Conservation (phyloP, 2,797 vertebrate species). For the Fistularia commersonii region DNA sequence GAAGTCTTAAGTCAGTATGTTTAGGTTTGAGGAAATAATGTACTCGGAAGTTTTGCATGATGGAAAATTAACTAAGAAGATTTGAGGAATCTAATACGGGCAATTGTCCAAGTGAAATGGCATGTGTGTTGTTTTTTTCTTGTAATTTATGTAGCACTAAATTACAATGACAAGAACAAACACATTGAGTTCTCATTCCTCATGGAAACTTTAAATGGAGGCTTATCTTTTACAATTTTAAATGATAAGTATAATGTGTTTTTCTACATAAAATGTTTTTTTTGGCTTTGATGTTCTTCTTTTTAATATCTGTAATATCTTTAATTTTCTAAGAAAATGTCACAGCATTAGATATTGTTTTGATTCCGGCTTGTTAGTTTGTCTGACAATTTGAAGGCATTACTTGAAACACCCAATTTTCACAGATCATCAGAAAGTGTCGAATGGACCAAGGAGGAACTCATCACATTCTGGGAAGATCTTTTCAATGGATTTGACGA, state of each 20-base stretch:
- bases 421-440: too few relatives aligned
- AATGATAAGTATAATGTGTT: constrained; percentile 14
- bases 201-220: neutral
- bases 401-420: too few relatives aligned
- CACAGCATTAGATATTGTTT: too few relatives aligned
- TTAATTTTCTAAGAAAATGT: too few relatives aligned
- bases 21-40: constrained; percentile 9
- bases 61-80: constrained; percentile 17
- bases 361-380: too few relatives aligned
- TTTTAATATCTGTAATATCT: neutral
- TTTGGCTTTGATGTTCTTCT: constrained; percentile 8
- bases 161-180: constrained; percentile 48
- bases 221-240: constrained; percentile 35
- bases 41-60: neutral
- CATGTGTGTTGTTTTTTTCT: neutral
- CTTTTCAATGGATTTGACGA: too few relatives aligned
- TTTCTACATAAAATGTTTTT: neutral
- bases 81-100: constrained; percentile 15
- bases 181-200: constrained; percentile 4
- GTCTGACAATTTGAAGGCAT: too few relatives aligned
- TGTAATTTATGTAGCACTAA: constrained; percentile 26
- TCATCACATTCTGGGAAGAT: too few relatives aligned
- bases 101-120: constrained; percentile 29
- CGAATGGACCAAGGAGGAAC: too few relatives aligned
- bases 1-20: constrained; percentile 4